phyloP scores from a whole-genome alignment of 2,888 invertebrate genomes.

The Xestia rhomboidea region DNA sequence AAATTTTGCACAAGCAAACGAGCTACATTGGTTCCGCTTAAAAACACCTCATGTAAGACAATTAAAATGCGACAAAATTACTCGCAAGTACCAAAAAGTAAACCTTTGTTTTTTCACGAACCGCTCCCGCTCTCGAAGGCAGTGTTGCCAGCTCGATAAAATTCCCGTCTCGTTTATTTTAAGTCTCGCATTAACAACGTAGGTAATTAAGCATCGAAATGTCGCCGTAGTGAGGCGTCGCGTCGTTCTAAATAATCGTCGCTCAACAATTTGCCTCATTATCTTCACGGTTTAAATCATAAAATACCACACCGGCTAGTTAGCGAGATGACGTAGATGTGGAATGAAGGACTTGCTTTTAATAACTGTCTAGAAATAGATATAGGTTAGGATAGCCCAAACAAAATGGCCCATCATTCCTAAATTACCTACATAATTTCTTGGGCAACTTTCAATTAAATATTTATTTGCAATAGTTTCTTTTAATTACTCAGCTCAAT shows the following conservation, averaged over 20 bases:
- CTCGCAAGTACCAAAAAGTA: conserved; percentile 56
- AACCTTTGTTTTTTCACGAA: conserved; percentile 62
- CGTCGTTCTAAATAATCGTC: conserved; percentile 83
- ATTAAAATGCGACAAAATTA: conserved; percentile 62
- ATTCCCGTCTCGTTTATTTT: conserved; percentile 82
- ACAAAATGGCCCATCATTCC: neutral
- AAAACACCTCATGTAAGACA: conserved; percentile 46
- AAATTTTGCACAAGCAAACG: conserved; percentile 17
- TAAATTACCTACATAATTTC: neutral
- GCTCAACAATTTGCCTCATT: conserved; percentile 68
- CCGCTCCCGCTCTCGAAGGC: conserved; percentile 51
- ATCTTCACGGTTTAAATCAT: conserved; percentile 65
- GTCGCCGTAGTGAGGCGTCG: conserved; percentile 82
- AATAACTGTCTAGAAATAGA: conserved; percentile 13
- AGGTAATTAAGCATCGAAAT: conserved; percentile 88
- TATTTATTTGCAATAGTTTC: neutral
- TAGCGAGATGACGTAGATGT: conserved; percentile 12
- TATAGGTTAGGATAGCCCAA: neutral
- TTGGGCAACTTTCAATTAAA: neutral
- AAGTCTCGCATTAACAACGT: conserved; percentile 80
- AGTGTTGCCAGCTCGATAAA: conserved; percentile 75
- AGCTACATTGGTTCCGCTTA: conserved; percentile 29
- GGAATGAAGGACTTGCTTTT: conserved; percentile 10
- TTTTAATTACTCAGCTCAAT: conserved; percentile 5
- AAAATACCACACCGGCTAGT: conserved; percentile 55